Percentiles rank a stretch among this genome's conserved stretches.
phyloP scores from a whole-genome alignment of 2,113 vertebrate species.

The Tyto alba region DNA sequence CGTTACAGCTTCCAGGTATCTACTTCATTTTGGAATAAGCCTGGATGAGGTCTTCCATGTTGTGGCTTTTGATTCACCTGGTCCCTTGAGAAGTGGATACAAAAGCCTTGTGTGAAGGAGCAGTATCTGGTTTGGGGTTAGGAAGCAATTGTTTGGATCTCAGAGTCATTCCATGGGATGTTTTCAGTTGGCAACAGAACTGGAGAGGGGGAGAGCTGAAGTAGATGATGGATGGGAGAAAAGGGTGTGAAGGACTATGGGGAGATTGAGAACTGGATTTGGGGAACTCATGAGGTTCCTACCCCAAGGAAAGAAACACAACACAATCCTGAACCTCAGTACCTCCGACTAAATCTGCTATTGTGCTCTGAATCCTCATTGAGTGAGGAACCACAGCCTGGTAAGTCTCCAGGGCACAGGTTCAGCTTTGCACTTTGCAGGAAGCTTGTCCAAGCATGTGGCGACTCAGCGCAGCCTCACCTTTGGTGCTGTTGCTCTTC shows the following conservation, averaged over 20 bases:
- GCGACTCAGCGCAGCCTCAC: neutral
- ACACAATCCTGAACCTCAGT: neutral
- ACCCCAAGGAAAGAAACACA: neutral
- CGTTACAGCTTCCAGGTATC: neutral
- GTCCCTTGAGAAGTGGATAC: neutral
- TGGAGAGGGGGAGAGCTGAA: neutral
- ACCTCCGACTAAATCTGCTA: neutral
- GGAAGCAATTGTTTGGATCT: neutral
- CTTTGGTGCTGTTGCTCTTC: neutral
- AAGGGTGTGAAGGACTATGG: neutral
- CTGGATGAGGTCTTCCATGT: neutral
- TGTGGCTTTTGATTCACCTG: neutral
- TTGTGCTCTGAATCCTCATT: neutral
- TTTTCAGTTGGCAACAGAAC: neutral
- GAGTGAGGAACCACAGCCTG: neutral
- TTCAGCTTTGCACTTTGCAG: neutral
- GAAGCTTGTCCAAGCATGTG: neutral
- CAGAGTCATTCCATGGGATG: too few relatives aligned
- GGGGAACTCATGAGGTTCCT: neutral
- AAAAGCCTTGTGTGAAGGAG: neutral
- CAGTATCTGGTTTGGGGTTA: neutral
- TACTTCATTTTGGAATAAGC: neutral
- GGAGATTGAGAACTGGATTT: neutral
- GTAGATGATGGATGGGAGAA: too few relatives aligned
- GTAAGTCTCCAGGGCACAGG: neutral